Evolutionary conservation across 2,797 vertebrate genomes (phyloP).

Genomic region (Somateria mollissima): DNA sequence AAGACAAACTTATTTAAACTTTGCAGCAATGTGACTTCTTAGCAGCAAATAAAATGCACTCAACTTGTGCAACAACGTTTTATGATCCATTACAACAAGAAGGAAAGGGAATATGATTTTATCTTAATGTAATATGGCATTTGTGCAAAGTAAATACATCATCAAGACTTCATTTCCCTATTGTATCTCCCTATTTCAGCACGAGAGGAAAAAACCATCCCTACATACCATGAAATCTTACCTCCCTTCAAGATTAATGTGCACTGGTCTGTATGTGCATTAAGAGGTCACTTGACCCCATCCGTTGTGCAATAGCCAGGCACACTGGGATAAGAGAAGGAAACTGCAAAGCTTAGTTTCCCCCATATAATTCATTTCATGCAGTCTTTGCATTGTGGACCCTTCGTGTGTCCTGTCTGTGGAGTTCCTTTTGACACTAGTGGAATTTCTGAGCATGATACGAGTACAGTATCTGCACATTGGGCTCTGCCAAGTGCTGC

Average conservation of each 20-base stretch:
- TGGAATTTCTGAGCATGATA: background rate
- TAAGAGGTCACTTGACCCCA: background rate
- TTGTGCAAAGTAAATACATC: slow-evolving; percentile 27
- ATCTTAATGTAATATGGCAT: slow-evolving; percentile 51
- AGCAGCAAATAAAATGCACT: background rate
- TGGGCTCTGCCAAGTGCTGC: background rate
- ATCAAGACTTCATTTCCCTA: slow-evolving; percentile 20
- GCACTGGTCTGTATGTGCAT: background rate
- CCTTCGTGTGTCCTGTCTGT: fast-evolving
- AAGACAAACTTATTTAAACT: background rate
- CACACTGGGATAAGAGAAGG: background rate
- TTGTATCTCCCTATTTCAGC: slow-evolving; percentile 3
- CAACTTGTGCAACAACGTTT: slow-evolving; percentile 1
- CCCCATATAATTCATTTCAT: background rate
- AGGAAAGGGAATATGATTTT: slow-evolving; percentile 23
- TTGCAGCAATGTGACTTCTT: background rate
- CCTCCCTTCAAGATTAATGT: slow-evolving; percentile 38
- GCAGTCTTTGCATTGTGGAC: background rate
- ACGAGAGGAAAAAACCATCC: background rate
- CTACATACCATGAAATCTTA: slow-evolving; percentile 3
- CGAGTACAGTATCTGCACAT: fast-evolving
- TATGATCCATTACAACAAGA: slow-evolving; percentile 19
- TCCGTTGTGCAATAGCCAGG: slow-evolving; percentile 30
- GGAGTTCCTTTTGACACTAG: background rate
- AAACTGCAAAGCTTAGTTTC: background rate